Base-by-base conservation (phyloP, 2,113 vertebrate species). In the Agapornis roseicollis region DNA sequence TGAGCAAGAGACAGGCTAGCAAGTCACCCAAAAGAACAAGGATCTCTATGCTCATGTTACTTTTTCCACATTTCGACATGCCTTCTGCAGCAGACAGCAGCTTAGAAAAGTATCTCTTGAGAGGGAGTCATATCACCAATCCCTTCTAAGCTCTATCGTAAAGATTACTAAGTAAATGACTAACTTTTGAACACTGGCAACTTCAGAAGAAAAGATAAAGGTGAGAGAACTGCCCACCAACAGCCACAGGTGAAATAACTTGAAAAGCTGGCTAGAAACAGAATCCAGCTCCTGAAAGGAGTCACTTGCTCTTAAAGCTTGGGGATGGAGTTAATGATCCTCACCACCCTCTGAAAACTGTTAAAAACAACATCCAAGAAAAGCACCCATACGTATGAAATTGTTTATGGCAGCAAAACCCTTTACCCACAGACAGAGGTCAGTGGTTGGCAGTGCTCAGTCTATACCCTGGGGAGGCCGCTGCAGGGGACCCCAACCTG, bases 381-480 rank as follows among this genome's bases (percentile, higher is more conserved):
- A 86, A 70, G 55, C 65, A 46, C 33, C 60, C 0, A 0, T 6
- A 42, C 3, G 2, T 4, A 22, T 27, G 5, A 27, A 27, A n/a
- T 1, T n/a, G 44, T 47, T 70, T 55, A 49, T 6, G 41, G 55
- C 66, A 88, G 46, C 56, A 23, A 78, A 79, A 12, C n/a, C 20
- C n/a, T 24, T 7, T 69, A 25, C 29, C 24, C 44, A 7, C 7
- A 27, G 35, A 79, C 56, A 52, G 47, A 70, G n/a, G 71, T 44
- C 28, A 18, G 79, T 4, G 64, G 44, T 2, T 39, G 56, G 52
- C 52, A 72, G 41, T n/a, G 10, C 27, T 16, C 42, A 17, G n/a
- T 13, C 11, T 20, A 49, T n/a, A 35, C 9, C 9, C 42, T 8
- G 14, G 23, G 33, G 60, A 82, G 39, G 64, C n/a, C 19, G 3